Percentiles rank a stretch among this genome's conserved stretches.
Evolutionary conservation across 2,797 vertebrate genomes (phyloP).

Genomic region (Enteromius radiatus): DNA sequence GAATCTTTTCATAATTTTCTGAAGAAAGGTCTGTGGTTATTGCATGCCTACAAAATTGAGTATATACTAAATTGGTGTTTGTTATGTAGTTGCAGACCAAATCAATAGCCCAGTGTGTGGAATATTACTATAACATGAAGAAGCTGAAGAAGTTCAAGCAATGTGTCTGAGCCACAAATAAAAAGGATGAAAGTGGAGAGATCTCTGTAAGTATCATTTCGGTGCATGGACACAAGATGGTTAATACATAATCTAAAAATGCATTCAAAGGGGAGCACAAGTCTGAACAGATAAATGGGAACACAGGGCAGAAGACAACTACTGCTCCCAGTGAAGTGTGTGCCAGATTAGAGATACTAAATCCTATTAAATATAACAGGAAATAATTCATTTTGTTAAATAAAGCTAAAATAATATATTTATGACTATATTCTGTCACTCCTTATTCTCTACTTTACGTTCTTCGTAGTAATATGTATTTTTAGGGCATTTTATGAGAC

Average conservation of each 20-base stretch:
- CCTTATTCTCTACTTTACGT: not conserved
- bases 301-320: not conserved
- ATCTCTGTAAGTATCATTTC: slow-evolving; percentile 42
- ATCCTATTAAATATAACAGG: not conserved
- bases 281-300: not conserved
- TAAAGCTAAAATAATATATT: not conserved
- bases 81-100: slow-evolving; percentile 75
- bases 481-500: not conserved
- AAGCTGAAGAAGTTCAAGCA: slow-evolving; percentile 72
- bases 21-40: no score
- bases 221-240: not conserved
- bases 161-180: slow-evolving; percentile 49
- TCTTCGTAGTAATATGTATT: not conserved
- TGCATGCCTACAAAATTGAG: no score
- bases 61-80: slow-evolving; percentile 6
- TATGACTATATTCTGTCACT: not conserved
- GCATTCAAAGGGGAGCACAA: slow-evolving; percentile 15
- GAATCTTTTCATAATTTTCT: no score
- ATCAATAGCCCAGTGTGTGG: slow-evolving; percentile 77
- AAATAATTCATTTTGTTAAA: not conserved
- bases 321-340: slow-evolving; percentile 63
- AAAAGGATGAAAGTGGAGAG: slow-evolving; percentile 44
- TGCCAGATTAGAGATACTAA: slow-evolving; percentile 66
- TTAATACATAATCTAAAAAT: not conserved
- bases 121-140: slow-evolving; percentile 82